A percentile compares a stretch with the other conserved stretches of the same genome.
Conservation (phyloP, 2,113 vertebrate species). For the Taurulus bubalis region DNA sequence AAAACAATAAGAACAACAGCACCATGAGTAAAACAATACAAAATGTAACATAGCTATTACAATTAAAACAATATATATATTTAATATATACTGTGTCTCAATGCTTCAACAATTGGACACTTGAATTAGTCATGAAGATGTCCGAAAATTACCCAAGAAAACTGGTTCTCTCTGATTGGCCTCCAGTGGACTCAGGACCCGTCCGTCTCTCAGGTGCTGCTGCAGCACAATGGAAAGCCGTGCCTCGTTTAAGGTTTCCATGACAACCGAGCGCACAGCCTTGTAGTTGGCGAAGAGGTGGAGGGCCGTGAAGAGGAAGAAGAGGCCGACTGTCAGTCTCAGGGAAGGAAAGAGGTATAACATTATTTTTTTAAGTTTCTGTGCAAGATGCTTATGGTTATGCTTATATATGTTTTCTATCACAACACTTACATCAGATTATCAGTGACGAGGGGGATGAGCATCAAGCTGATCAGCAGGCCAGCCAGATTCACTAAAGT, state of each 20-base stretch:
- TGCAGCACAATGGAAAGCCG: constrained; percentile 86
- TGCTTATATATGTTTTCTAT: background rate
- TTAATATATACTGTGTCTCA: background rate
- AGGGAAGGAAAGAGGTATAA: constrained; percentile 11
- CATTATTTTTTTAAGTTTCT: too few relatives aligned
- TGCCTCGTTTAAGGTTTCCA: constrained; percentile 91
- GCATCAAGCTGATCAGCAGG: constrained; percentile 86
- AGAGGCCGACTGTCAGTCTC: constrained; percentile 88
- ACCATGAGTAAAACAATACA: background rate
- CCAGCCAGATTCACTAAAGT: constrained; percentile 91
- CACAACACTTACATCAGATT: constrained; percentile 81
- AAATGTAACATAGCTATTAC: background rate
- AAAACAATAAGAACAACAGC: background rate
- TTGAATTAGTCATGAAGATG: background rate
- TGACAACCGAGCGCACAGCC: constrained; percentile 89
- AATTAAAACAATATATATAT: background rate
- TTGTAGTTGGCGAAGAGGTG: constrained; percentile 93
- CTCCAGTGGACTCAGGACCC: constrained; percentile 78
- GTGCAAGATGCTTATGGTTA: background rate
- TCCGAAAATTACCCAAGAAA: constrained; percentile 79
- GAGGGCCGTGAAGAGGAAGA: constrained; percentile 87
- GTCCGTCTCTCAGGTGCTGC: constrained; percentile 79
- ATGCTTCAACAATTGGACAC: rapidly evolving
- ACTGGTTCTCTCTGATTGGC: constrained; percentile 88
- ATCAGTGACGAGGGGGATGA: constrained; percentile 87